Base-by-base conservation (phyloP, 2,797 vertebrate genomes). In the Hoplostethus atlanticus region DNA sequence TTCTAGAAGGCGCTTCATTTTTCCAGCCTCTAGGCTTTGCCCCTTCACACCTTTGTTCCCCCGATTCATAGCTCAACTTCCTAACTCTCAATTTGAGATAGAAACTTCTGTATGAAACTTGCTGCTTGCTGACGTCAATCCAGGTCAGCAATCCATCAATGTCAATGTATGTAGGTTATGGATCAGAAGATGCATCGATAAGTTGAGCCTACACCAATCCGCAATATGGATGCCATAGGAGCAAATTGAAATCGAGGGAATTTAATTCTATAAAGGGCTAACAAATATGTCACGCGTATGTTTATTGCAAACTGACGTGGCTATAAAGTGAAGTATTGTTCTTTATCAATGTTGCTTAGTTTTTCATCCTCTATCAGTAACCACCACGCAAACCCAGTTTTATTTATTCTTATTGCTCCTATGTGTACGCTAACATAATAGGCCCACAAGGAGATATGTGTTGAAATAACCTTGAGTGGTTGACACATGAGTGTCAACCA, bases 81-180 rank as follows among this genome's bases (percentile, higher is more conserved):
- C 34, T n/a, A 70, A 62, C 71, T 80, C 69, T 67, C 55, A 50
- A 21, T 21, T 21, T 21, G 21, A 21, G 21, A 21, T 21, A 17
- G 67, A 80, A 86, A 86, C 70, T 86, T 85, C 58, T 76, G 65
- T 61, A 59, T 82, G 76, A 80, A 90, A 84, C 63, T 80, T 72
- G 79, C 76, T 72, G 80, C 79, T 81, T 58, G 66, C 79, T 87
- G 84, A 91, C 87, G 91, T 94, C 91, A 89, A 73, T 90, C 78
- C 81, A 58, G 86, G 89, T 93, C 87, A 89, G 77, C 80, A 77
- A 89, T 93, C 83, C 87, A 91, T 93, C 93, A 92, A 62, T 89
- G 91, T 92, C 92, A 92, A 81, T 80, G 81, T 77, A 84, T 83
- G 79, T 88, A 93, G 21, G 21, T 21, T 21, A 21, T 90, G 83